Percentiles rank a stretch among this genome's conserved stretches.
Evolutionary conservation across 1,140 invertebrate genomes (phyloP).

Genomic region (Sitobion miscanthi): DNA sequence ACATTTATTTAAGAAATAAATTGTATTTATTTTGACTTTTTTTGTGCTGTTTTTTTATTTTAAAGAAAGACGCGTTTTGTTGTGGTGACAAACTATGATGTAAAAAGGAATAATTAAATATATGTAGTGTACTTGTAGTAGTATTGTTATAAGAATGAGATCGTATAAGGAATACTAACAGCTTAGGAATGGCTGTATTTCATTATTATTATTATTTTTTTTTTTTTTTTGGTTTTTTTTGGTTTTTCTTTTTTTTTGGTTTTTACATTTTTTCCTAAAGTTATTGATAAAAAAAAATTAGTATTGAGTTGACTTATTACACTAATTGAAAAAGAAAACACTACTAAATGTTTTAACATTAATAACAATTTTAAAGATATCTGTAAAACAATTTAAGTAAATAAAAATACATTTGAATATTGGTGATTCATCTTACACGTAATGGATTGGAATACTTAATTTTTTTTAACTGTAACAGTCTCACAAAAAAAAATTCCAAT

Average conservation of each 20-base stretch:
- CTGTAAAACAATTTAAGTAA: constrained; percentile 47
- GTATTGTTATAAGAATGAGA: constrained; percentile 53
- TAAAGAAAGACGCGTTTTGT: background rate
- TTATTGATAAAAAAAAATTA: constrained; percentile 45
- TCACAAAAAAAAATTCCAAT: constrained; percentile 48
- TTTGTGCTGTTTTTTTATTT: background rate
- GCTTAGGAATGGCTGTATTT: constrained; percentile 23
- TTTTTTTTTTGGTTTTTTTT: constrained; percentile 43
- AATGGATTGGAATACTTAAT: constrained; percentile 40
- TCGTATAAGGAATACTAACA: constrained; percentile 50
- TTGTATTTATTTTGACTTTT: constrained; percentile 19
- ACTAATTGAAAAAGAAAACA: constrained; percentile 47
- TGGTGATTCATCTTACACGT: constrained; percentile 24
- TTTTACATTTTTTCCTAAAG: constrained; percentile 30
- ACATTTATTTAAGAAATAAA: background rate
- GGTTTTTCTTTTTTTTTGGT: constrained; percentile 23
- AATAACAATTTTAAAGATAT: constrained; percentile 46
- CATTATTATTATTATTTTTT: constrained; percentile 6
- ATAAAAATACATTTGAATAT: constrained; percentile 48
- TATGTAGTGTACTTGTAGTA: background rate
- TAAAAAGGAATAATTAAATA: constrained; percentile 19
- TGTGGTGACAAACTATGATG: background rate
- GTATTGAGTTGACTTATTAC: background rate
- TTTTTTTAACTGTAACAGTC: constrained; percentile 49
- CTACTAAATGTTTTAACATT: constrained; percentile 46